Percentiles rank a stretch among this genome's conserved stretches.
Conservation (phyloP, 2,113 vertebrate genomes). For the Antechinus flavipes region DNA sequence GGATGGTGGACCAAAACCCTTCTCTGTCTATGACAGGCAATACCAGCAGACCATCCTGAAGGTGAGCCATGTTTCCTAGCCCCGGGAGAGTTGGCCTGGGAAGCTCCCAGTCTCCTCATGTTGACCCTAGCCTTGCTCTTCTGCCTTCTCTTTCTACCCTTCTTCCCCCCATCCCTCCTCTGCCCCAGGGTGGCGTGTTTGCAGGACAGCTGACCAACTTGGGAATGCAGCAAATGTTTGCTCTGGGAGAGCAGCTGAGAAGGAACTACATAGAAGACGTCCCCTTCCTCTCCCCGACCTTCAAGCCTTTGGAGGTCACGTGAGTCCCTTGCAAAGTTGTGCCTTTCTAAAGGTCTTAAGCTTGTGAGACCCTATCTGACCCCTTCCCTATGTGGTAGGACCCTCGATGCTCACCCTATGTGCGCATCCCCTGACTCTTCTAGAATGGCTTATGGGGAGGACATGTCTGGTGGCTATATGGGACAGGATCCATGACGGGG, state of each 20-base stretch:
- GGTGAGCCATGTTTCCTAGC: slow-evolving; percentile 68
- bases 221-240: slow-evolving; percentile 96
- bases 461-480: background rate
- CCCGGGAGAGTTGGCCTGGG: background rate
- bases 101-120: background rate
- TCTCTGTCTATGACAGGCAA: slow-evolving; percentile 85
- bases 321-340: slow-evolving; percentile 84
- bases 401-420: background rate
- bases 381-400: background rate
- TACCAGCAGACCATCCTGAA: slow-evolving; percentile 84
- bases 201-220: slow-evolving; percentile 94
- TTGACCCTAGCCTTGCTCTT: background rate
- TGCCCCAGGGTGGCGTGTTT: slow-evolving; percentile 89
- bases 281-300: slow-evolving; percentile 89
- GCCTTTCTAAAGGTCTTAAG: background rate
- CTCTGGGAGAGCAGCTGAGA: slow-evolving; percentile 91
- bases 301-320: slow-evolving; percentile 92
- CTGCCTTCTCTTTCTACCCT: background rate
- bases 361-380: background rate
- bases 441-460: background rate
- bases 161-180: slow-evolving; percentile 20
- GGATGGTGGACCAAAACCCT: slow-evolving; percentile 89
- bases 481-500: too few species aligned
- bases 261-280: slow-evolving; percentile 88
- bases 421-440: accelerated